Evolutionary conservation across 2,797 vertebrate genomes (phyloP).

Genomic region (Poecilia wingei): DNA sequence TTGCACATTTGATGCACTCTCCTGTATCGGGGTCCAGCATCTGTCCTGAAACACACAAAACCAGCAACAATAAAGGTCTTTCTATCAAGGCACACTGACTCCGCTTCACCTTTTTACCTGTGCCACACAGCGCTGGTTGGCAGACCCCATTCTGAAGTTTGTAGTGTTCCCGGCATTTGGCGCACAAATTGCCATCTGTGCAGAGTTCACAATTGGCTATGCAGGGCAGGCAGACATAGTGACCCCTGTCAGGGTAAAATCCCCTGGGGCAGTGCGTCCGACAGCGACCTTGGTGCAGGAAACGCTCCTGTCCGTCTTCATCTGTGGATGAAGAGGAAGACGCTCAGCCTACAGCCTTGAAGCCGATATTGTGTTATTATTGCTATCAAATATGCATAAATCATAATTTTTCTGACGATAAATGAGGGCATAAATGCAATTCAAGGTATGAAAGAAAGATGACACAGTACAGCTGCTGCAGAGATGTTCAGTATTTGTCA

Average conservation of each 20-base stretch:
- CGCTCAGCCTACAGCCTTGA: background rate
- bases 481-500: slow-evolving; percentile 24
- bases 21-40: slow-evolving; percentile 82
- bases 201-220: slow-evolving; percentile 85
- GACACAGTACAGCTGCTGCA: slow-evolving; percentile 28
- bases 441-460: slow-evolving; percentile 20
- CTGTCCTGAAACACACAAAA: slow-evolving; percentile 76
- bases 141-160: slow-evolving; percentile 81
- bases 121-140: slow-evolving; percentile 72
- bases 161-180: slow-evolving; percentile 83
- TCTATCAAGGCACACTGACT: background rate
- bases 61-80: slow-evolving; percentile 5
- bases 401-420: slow-evolving; percentile 35
- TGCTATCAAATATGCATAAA: slow-evolving; percentile 28
- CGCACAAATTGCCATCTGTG: slow-evolving; percentile 79
- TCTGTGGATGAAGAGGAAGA: slow-evolving; percentile 68
- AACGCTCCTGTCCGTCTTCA: slow-evolving; percentile 83
- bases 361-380: slow-evolving; percentile 21
- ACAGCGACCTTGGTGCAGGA: slow-evolving; percentile 83
- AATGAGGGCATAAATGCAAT: slow-evolving; percentile 28
- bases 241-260: slow-evolving; percentile 79
- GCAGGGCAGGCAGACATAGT: slow-evolving; percentile 81
- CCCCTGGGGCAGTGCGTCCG: slow-evolving; percentile 82
- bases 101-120: slow-evolving; percentile 68
- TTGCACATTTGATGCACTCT: slow-evolving; percentile 83